Evolutionary conservation across 2,113 vertebrate species (phyloP), one percentile per base, ranked within the genome.

Genomic region (Canis aureus): DNA sequence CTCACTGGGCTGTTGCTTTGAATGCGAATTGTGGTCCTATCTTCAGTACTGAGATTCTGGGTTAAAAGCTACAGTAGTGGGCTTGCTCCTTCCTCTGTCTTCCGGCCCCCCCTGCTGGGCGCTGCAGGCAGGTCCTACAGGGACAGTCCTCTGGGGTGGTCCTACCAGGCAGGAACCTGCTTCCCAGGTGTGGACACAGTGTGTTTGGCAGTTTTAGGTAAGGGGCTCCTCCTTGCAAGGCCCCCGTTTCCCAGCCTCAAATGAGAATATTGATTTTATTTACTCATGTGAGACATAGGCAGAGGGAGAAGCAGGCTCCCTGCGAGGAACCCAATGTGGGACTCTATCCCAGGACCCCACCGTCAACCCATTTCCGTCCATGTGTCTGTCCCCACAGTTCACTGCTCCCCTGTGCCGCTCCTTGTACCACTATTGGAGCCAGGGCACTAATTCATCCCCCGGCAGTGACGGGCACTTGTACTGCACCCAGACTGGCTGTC

Each of bases 401-500:
- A 13, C 11, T 11, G 5, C 32, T 82, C 16, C 10, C 51, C 22
- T n/a, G 67, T n/a, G 67, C 38, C 12, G 35, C 4, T 32, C 5
- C 17, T 35, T 16, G 67, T 35, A 32, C 32, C 67, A 9, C 67
- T 20, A 17, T 9, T 10, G 17, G 27, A 43, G 9, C 23, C 5
- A 0, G 49, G 17, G 53, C 8, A 8, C 55, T 11, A 3, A 13
- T 69, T 15, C 10, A 35, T 1, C 25, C 35, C 25, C 8, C 25
- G 1, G 25, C 38, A 60, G 23, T 9, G 23, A 51, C 4, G 0
- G 29, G 15, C 8, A 60, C 6, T 1, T 25, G 6, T n/a, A 5
- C 25, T 49, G 32, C 17, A 29, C 22, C 27, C 20, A 11, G 1
- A 38, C 74, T 51, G 49, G 60, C 51, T 76, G 20, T 82, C 60